Evolutionary conservation across 2,797 vertebrate genomes (phyloP), one percentile per base, ranked within the genome.

Genomic region (Cirrhinus mrigala): DNA sequence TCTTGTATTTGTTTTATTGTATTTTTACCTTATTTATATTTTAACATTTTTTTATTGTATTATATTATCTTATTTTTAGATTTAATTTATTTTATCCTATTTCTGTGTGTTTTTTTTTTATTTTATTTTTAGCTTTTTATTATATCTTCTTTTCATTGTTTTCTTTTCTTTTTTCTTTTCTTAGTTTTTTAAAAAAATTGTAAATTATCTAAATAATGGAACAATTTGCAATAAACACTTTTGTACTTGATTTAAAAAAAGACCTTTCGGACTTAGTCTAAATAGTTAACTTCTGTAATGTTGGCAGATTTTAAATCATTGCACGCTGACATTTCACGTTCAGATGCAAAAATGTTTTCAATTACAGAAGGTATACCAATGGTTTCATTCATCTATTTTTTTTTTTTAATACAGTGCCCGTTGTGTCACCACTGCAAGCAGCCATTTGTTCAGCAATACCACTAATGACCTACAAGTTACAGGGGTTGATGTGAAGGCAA

Each of bases 401-500:
- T 54, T 16, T 52, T 52, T 70, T 33, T 22, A 70, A 11, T 62
- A 64, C 58, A 14, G n/a, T 29, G 40, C 9, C 2, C 56, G 5
- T 5, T 18, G 22, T 60, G 27, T 71, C 27, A 79, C 24, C 27
- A 40, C 20, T 12, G 46, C 46, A 79, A 10, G n/a, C n/a, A 48
- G 7, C 50, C 50, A 78, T 84, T 84, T 78, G 62, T 84, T 84
- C 76, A 73, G 27, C 54, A 73, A 48, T 27, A 62, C 77, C 83
- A 48, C 75, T 77, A 84, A 84, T 70, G 54, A 15, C 64, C 64
- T 58, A 84, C 83, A 85, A 48, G 50, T 78, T 69, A 27, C 40
- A 83, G 74, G 33, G 58, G 40, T 64, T 58, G 78, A 88, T 73
- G 40, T 84, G 77, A 37, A 29, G 24, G 66, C 27, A n/a, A 27